phyloP scores from a whole-genome alignment of 1,140 invertebrate species.

The Epicauta chinensis region DNA sequence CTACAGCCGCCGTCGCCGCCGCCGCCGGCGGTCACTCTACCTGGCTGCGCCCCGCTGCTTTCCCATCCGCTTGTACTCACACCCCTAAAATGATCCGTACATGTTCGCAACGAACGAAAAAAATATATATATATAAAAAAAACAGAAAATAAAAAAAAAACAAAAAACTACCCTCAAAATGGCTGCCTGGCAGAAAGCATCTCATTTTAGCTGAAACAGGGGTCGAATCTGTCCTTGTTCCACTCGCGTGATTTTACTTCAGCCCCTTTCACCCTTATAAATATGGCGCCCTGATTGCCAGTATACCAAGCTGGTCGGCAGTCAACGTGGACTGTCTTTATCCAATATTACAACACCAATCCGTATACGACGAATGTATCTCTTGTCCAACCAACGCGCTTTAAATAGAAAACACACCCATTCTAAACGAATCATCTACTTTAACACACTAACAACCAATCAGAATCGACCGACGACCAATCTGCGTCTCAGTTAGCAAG shows the following conservation, averaged over 20 bases:
- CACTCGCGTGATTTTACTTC: constrained; percentile 42
- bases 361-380: background rate
- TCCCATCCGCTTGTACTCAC: constrained; percentile 35
- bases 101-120: constrained; percentile 37
- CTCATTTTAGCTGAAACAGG: constrained; percentile 44
- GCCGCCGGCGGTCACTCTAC: constrained; percentile 13
- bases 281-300: constrained; percentile 45
- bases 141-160: constrained; percentile 36
- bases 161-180: constrained; percentile 44
- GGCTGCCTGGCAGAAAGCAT: constrained; percentile 45
- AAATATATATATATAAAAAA: constrained; percentile 11
- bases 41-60: constrained; percentile 23
- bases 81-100: constrained; percentile 40
- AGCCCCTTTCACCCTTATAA: constrained; percentile 44
- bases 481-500: constrained; percentile 19
- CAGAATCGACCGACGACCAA: constrained; percentile 17
- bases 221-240: constrained; percentile 42
- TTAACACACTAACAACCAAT: constrained; percentile 25
- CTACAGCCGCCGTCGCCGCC: constrained; percentile 1
- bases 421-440: constrained; percentile 34
- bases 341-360: constrained; percentile 26
- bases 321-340: constrained; percentile 35
- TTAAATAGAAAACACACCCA: constrained; percentile 23
- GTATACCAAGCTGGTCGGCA: constrained; percentile 38
- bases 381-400: constrained; percentile 17